Conservation (phyloP, 1,140 invertebrate genomes). For the Drosophila arizonae region DNA sequence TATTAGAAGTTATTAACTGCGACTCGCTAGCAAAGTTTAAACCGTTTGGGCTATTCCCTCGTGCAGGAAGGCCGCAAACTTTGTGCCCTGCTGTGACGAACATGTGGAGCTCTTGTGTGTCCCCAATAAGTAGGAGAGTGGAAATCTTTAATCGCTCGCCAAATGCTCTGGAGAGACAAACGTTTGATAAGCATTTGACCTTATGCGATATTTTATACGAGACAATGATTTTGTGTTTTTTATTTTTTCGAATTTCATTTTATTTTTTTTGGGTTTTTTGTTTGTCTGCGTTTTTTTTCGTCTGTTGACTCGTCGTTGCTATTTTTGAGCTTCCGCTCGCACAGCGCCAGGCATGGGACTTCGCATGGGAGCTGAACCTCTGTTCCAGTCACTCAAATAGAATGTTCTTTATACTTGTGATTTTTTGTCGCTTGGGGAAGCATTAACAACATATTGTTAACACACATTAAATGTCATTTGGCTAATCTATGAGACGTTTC, state of each 20-base stretch:
- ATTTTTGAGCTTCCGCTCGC: conserved; percentile 37
- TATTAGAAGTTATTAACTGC: conserved; percentile 27
- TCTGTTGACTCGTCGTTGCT: conserved; percentile 39
- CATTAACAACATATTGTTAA: conserved; percentile 6
- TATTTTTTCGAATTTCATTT: conserved; percentile 10
- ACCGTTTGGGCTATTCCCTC: conserved; percentile 30
- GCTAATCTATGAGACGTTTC: conserved; percentile 4
- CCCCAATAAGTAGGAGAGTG: conserved; percentile 19
- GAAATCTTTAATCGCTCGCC: conserved; percentile 73
- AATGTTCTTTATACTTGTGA: too few relatives aligned
- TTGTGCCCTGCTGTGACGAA: conserved; percentile 44
- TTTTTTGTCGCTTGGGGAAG: not conserved
- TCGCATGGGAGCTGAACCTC: conserved; percentile 8
- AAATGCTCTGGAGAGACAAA: conserved; percentile 71
- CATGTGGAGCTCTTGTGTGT: conserved; percentile 20
- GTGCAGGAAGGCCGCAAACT: conserved; percentile 29
- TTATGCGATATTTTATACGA: conserved; percentile 20
- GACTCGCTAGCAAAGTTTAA: conserved; percentile 24
- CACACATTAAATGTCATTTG: not conserved
- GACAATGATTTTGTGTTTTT: conserved; percentile 18
- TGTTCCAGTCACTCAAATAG: not conserved
- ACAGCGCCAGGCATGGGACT: conserved; percentile 2
- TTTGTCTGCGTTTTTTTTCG: conserved; percentile 42
- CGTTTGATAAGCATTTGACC: conserved; percentile 72
- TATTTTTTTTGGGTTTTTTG: conserved; percentile 31